A percentile compares a stretch with the other conserved stretches of the same genome.
These are phyloP conservation scores for Cromileptes altivelis DNA, from an alignment of 2,113 vertebrate genomes.

Conservation along the genomic window DNA sequence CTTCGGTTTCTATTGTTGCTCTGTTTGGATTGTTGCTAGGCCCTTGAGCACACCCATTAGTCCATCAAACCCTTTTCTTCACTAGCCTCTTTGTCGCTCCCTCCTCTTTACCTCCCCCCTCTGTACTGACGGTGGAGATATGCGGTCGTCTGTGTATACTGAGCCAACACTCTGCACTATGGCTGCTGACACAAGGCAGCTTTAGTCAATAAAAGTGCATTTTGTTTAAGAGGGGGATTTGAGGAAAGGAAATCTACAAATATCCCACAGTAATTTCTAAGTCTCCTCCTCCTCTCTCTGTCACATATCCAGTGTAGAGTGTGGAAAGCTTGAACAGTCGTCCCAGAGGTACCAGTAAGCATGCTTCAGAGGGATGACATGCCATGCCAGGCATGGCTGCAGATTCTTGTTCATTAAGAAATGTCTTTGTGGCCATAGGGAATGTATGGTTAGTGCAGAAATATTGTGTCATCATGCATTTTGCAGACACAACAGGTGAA, in stretches of 20 bases:
- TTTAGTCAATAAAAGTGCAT: slow-evolving; percentile 57
- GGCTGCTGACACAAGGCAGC: slow-evolving; percentile 41
- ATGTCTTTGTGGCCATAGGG: slow-evolving; percentile 57
- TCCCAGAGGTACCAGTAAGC: slow-evolving; percentile 38
- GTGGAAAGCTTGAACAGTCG: slow-evolving; percentile 58
- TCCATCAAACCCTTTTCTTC: slow-evolving; percentile 62
- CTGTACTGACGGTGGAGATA: slow-evolving; percentile 41
- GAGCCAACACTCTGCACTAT: slow-evolving; percentile 16
- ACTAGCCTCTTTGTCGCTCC: slow-evolving; percentile 54
- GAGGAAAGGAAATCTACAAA: slow-evolving; percentile 54
- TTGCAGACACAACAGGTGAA: slow-evolving; percentile 42
- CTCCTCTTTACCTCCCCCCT: slow-evolving; percentile 60
- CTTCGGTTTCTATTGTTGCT: slow-evolving; percentile 62
- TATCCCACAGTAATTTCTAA: slow-evolving; percentile 66
- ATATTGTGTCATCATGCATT: slow-evolving; percentile 30
- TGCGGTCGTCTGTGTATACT: slow-evolving; percentile 69
- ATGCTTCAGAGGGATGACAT: slow-evolving; percentile 72
- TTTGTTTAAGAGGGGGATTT: slow-evolving; percentile 66
- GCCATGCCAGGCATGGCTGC: slow-evolving; percentile 80
- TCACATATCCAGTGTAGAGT: slow-evolving; percentile 39
- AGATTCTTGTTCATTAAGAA: slow-evolving; percentile 83
- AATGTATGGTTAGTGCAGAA: slow-evolving; percentile 29
- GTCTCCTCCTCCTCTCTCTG: slow-evolving; percentile 29
- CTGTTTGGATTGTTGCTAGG: slow-evolving; percentile 85
- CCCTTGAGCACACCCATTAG: slow-evolving; percentile 44